Base-by-base conservation (phyloP, 2,888 invertebrate genomes). In the Hydrotaea cyrtoneurina region DNA sequence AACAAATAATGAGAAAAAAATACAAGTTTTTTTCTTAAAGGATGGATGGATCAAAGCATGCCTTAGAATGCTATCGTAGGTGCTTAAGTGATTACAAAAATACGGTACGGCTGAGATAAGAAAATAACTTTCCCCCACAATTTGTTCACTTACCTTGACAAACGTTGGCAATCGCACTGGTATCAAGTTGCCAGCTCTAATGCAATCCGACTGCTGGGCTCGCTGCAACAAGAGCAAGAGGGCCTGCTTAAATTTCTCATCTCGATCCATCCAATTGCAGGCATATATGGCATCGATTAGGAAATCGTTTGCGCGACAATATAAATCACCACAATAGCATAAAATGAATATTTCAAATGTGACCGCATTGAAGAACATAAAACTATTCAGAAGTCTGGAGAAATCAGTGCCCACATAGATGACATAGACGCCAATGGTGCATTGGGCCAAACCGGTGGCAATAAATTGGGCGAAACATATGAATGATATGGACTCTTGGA, bases 221-320 rank as follows among this genome's bases (percentile, higher is more conserved):
- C 93, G 92, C 76, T 93, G 92, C 90, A 94, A 92, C 46, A 94
- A 92, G 19, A 94, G 89, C 71, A 92, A 88, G 53, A 87, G 43
- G 7, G 84, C 82, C 17, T 73, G 90, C 11, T 92, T 92, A 87
- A 93, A 94, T 57, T 88, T 88, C 0, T 82, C 82, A 59, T 93
- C 91, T 88, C 94, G 93, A 39, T 93, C 92, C 71, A 93, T 92
- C 94, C 94, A 94, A 4, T 93, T 93, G 79, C 93, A 93, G 17
- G 91, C 91, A 87, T 94, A 94, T 83, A 94, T 88, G 66, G 92
- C 92, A 1, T 91, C 90, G 0, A 93, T 90, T 0, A 95, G 90
- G 0, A 92, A 88, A 78, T 93, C 91, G 62, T 93, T 93, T 91
- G 93, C 89, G 10, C 90, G 87, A 2, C 92, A 93, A 0, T 94